Evolutionary conservation across 2,113 vertebrate species (phyloP), one percentile per base, ranked within the genome.

Genomic region (Nyctereutes procyonoides): DNA sequence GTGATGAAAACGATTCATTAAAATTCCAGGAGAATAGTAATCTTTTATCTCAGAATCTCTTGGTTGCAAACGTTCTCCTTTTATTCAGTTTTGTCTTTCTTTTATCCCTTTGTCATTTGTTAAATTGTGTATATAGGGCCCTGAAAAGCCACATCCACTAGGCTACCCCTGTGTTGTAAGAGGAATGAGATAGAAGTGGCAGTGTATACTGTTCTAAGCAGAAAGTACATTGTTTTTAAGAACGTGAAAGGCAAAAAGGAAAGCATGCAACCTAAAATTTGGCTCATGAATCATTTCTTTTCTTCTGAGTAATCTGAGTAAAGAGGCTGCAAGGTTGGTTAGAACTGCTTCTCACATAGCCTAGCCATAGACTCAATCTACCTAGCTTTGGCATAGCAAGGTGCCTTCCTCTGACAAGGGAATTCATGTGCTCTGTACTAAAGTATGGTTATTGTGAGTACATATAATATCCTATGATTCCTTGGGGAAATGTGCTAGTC

Each of bases 41-140:
- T 97, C 81, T 97, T 97, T 97, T 76, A 56, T 73, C 96, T 97
- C 53, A 87, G 97, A 97, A 15, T 95, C 93, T 96, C 55, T 62
- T 51, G 86, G 96, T 96, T 93, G 86, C 74, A 96, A 94, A 88
- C 28, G 43, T 86, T 90, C 22, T 92, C 32, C 53, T 3, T 55
- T 80, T 53, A 4, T 71, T 95, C 56, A 43, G 22, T 24, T 80
- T 87, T 91, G 22, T 80, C 84, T 92, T 69, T 89, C 30, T 55
- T 92, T 15, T 62, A 26, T 35, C 6, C 26, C 58, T 91, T 69
- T 79, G 43, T 92, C 65, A 20, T 65, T 83, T 35, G 43, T 76
- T 81, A 80, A 90, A 38, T 43, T 60, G 43, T 26, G 55, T 56
- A 56, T 60, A 14, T 1, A 35, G 8, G 53, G 88, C 84, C 77